These are phyloP conservation scores for Gorsachius magnificus DNA, from an alignment of 2,797 vertebrate species.

Conservation along the genomic window DNA sequence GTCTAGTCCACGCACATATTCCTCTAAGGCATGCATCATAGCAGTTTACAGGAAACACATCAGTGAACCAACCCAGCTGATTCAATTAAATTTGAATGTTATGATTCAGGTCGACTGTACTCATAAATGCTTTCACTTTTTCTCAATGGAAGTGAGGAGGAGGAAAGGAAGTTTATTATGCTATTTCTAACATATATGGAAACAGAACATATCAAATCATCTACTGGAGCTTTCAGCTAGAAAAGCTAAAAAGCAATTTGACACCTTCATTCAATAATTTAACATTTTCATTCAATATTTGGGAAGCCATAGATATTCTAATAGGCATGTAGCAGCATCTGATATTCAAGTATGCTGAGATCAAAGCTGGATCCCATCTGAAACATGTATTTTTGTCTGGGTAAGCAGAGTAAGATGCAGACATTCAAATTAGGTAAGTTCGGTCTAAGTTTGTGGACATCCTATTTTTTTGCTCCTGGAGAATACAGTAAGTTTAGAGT, in stretches of 20 bases:
- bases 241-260: neutral
- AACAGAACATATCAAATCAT: neutral
- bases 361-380: neutral
- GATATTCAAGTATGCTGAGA: neutral
- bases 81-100: neutral
- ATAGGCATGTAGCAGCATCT: neutral
- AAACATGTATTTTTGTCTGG: neutral
- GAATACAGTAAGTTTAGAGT: accelerated
- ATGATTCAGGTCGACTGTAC: neutral
- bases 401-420: neutral
- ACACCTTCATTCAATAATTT: neutral
- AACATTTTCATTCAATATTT: neutral
- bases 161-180: neutral
- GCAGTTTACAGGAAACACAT: neutral
- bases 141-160: neutral
- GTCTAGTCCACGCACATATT: neutral
- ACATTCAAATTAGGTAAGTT: neutral
- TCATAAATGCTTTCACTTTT: neutral
- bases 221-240: neutral
- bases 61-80: neutral
- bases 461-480: neutral
- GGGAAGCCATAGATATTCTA: neutral
- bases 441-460: neutral
- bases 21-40: neutral
- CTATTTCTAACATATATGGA: neutral